Evolutionary conservation across 2,113 vertebrate species (phyloP).

Genomic region (Herpailurus yagouaroundi): DNA sequence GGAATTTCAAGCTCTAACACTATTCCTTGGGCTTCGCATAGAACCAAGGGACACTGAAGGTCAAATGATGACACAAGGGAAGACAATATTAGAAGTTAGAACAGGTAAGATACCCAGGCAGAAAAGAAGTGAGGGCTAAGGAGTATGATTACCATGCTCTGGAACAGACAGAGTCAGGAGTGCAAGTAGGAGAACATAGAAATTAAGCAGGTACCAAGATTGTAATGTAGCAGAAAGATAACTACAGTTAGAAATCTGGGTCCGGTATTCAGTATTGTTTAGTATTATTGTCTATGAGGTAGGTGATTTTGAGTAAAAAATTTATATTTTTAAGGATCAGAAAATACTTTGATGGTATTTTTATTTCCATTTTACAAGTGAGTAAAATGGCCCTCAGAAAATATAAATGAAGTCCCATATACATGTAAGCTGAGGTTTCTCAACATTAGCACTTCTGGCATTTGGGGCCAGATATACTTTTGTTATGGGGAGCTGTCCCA

Average conservation of each 20-base stretch:
- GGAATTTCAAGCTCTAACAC: neutral
- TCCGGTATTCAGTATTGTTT: neutral
- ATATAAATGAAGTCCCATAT: neutral
- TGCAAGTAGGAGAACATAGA: neutral
- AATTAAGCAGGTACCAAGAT: neutral
- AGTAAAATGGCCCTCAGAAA: neutral
- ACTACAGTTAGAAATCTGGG: neutral
- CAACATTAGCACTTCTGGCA: neutral
- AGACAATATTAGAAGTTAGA: neutral
- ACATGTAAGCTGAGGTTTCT: neutral
- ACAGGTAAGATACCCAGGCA: neutral
- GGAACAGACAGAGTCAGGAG: neutral
- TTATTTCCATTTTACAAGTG: neutral
- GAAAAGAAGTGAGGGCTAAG: neutral
- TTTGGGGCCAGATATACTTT: neutral
- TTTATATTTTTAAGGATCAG: neutral
- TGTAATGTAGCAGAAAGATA: neutral
- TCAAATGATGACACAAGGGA: neutral
- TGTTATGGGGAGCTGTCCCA: neutral
- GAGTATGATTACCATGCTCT: neutral
- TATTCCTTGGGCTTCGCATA: neutral
- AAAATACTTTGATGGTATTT: neutral
- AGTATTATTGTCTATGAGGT: neutral
- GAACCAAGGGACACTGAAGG: neutral
- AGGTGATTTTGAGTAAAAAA: neutral